These are phyloP conservation scores for Bufo gargarizans DNA, from an alignment of 2,113 vertebrate genomes.

Conservation along the genomic window DNA sequence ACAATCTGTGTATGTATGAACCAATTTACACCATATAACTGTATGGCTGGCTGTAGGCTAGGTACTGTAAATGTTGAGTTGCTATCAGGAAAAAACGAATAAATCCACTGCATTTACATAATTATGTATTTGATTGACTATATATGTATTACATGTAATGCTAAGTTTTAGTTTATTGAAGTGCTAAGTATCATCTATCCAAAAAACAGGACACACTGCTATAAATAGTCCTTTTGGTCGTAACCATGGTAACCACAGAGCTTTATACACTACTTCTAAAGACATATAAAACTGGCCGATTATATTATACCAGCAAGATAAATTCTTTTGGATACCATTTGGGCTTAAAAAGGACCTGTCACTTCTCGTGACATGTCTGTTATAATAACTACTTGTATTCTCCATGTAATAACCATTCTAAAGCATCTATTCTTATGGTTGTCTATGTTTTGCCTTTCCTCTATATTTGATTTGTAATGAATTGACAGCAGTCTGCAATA, in stretches of 20 bases:
- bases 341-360: neutral
- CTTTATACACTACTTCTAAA: slow-evolving; percentile 40
- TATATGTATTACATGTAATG: neutral
- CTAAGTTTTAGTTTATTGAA: neutral
- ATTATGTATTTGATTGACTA: neutral
- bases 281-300: slow-evolving; percentile 14
- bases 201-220: slow-evolving; percentile 23
- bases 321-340: slow-evolving; percentile 31
- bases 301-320: slow-evolving; percentile 8
- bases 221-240: slow-evolving; percentile 51
- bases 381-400: too few species aligned
- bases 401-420: too few species aligned
- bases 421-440: too few species aligned
- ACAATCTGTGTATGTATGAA: too few species aligned
- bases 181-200: slow-evolving; percentile 36
- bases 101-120: neutral
- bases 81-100: neutral
- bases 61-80: too few species aligned
- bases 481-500: too few species aligned
- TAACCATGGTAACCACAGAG: slow-evolving; percentile 41
- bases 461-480: too few species aligned
- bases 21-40: too few species aligned
- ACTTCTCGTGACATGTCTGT: too few species aligned
- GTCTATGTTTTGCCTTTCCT: too few species aligned
- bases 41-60: too few species aligned